A percentile compares a stretch with the other conserved stretches of the same genome.
These are phyloP conservation scores for Ptychadena robeensis DNA, from an alignment of 2,797 vertebrate genomes.

Conservation along the genomic window DNA sequence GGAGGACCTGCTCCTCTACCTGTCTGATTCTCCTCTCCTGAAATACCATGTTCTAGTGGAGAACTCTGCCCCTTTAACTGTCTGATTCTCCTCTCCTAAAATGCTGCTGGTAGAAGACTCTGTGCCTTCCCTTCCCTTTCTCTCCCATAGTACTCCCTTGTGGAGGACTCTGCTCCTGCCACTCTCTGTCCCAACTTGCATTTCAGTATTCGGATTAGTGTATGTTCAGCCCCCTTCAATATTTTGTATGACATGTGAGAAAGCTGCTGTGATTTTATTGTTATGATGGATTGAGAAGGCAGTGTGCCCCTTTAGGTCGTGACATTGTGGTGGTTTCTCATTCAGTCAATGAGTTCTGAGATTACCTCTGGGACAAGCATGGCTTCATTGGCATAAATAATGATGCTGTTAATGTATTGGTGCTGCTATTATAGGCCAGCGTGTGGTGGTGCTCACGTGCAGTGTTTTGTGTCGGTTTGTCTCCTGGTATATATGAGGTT, in stretches of 20 bases:
- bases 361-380: not conserved
- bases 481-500: conserved; percentile 47
- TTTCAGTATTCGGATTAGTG: no score
- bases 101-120: no score
- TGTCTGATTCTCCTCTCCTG: no score
- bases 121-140: no score
- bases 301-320: not conserved
- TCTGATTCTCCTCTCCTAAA: no score
- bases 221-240: no score
- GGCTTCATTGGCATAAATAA: conserved; percentile 31
- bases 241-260: not conserved
- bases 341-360: not conserved
- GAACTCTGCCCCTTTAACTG: no score
- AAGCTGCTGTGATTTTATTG: not conserved
- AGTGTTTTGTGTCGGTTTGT: not conserved
- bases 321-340: not conserved
- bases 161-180: no score
- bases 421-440: not conserved
- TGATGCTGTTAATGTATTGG: conserved; percentile 21
- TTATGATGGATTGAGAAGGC: not conserved
- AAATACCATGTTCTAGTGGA: no score
- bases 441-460: not conserved
- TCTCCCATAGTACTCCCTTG: no score
- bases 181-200: no score
- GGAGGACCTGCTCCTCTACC: no score